Conservation (phyloP, 2,113 vertebrate genomes). For the Antechinus stuartii region DNA sequence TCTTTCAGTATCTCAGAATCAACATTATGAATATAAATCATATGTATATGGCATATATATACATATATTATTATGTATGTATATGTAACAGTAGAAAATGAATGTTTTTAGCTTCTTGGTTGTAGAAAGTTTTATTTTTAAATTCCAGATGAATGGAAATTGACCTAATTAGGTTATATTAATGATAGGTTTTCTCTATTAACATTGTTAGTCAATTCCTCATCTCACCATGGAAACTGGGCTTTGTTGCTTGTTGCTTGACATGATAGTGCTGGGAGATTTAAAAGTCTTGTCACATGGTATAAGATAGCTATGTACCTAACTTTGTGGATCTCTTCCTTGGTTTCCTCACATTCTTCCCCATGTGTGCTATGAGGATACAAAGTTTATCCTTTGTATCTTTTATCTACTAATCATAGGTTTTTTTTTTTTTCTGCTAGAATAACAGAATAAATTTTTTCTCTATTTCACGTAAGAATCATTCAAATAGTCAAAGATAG, state of each 20-base stretch:
- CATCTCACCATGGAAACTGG: neutral
- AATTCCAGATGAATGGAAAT: neutral
- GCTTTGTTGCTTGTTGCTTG: neutral
- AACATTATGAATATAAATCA: neutral
- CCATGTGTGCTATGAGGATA: neutral
- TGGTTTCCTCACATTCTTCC: neutral
- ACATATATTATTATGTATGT: too few species aligned
- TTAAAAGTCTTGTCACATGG: neutral
- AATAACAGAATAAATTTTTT: neutral
- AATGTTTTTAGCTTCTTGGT: neutral
- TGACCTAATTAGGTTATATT: neutral
- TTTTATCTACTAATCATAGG: neutral
- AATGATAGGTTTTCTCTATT: neutral
- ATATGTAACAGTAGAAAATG: neutral
- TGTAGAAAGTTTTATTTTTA: too few species aligned
- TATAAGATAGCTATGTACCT: accelerated
- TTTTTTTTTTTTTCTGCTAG: neutral
- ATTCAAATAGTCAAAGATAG: neutral
- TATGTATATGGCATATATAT: too few species aligned
- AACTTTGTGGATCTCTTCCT: neutral
- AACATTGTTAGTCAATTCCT: neutral
- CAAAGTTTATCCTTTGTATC: neutral
- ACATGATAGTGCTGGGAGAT: neutral
- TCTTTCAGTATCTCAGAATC: neutral
- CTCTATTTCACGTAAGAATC: neutral